Evolutionary conservation across 92 coral and sea anemone genomes (phyloP).

Genomic region (Epizoanthus illoricatus): DNA sequence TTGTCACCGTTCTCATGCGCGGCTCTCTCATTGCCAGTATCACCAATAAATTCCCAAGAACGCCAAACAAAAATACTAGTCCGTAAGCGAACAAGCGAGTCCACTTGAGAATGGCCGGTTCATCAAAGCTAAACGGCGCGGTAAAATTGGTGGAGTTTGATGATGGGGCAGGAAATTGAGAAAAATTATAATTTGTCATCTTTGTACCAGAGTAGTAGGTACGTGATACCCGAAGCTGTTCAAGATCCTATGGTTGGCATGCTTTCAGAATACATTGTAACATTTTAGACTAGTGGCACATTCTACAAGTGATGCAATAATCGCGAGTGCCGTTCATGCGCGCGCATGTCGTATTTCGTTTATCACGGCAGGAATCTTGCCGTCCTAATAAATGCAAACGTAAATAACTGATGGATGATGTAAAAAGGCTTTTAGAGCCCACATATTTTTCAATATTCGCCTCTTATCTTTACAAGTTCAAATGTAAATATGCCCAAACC

Average conservation of each 20-base stretch:
- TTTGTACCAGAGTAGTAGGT: neutral
- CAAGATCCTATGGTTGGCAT: neutral
- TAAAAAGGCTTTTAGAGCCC: too few species aligned
- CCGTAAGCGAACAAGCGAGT: conserved; percentile 54
- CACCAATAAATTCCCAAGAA: conserved; percentile 68
- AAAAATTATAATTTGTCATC: conserved; percentile 10
- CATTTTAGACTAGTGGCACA: conserved; percentile 1
- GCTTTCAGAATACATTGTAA: neutral
- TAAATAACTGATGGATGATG: too few species aligned
- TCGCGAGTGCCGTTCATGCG: conserved; percentile 11
- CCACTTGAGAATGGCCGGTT: conserved; percentile 29
- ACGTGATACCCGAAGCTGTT: neutral
- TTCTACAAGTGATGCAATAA: conserved; percentile 19
- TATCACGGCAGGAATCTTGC: too few species aligned
- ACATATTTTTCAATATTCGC: too few species aligned
- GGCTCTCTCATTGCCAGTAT: conserved; percentile 68
- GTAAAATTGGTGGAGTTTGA: conserved; percentile 11
- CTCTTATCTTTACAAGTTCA: too few species aligned
- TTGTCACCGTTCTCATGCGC: conserved; percentile 70
- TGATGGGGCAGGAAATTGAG: neutral
- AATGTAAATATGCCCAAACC: too few species aligned
- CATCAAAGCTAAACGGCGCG: conserved; percentile 1
- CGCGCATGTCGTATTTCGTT: neutral
- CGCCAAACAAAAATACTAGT: conserved; percentile 56
- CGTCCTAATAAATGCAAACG: too few species aligned